Evolutionary conservation across 37 sponge, comb jelly and placozoan species (phyloP), one percentile per base, ranked within the genome.

Genomic region (Hormiphora californensis): DNA sequence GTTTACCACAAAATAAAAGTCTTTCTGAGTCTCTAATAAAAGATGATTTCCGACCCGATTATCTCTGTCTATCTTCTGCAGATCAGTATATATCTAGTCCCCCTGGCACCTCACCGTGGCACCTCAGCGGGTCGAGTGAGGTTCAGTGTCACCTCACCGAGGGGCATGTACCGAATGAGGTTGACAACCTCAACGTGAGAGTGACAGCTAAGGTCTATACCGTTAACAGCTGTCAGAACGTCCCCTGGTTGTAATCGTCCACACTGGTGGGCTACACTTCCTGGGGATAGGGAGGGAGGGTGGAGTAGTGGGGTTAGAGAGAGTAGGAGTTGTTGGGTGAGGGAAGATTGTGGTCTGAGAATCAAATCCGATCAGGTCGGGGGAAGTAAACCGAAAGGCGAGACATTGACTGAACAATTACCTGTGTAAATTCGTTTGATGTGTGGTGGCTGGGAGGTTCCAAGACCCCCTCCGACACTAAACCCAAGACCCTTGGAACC

Each of bases 401-500:
- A 49, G 12, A 49, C 12, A 49, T 17, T 17, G 53, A 49, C 15
- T 15, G 15, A 49, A 17, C 53, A 49, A 43, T 40, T 4, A 73
- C 81, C 81, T 41, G 81, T 36, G 44, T 73, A 73, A 19, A 73
- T 73, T 33, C 81, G 32, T 46, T 73, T 73, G 81, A 73, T 73
- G 25, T 73, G 81, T 1, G 81, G 81, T 23, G 81, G 81, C 25
- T 73, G 81, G 0, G 46, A 36, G 3, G 81, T 73, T 46, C 81
- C 81, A 1, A 73, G 38, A 1, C 81, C 81, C 0, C 81, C 81
- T 4, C 81, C 81, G n/a, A 73, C 81, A 41, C 81, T 73, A 28
- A 73, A 73, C 3, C 81, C 81, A 23, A 73, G 81, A 2, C 81
- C 81, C 25, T 73, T 73, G 38, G 81, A 46, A 23, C 81, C 81